Conservation (phyloP, 2,113 vertebrate genomes). For the Fregata magnificens region DNA sequence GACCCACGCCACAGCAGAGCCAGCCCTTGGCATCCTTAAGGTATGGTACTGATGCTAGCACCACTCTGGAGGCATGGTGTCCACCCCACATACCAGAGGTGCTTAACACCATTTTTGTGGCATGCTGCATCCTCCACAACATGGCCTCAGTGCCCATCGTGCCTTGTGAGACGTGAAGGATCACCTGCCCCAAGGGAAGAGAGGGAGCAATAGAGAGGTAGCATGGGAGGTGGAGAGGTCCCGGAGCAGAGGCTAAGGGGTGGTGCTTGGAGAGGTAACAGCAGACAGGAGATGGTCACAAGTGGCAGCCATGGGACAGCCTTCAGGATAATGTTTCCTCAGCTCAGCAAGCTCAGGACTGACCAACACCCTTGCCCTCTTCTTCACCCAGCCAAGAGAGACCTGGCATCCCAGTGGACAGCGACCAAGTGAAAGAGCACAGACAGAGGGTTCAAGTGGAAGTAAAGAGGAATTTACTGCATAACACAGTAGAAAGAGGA, state of each 20-base stretch:
- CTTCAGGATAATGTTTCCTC: background rate
- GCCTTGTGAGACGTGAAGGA: background rate
- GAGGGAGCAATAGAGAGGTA: background rate
- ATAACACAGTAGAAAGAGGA: background rate
- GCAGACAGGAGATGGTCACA: background rate
- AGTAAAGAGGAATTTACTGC: background rate
- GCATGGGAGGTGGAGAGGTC: background rate
- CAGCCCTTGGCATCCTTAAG: background rate
- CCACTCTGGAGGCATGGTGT: background rate
- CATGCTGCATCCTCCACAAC: background rate
- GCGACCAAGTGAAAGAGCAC: background rate
- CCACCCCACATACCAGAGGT: background rate
- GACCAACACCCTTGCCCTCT: background rate
- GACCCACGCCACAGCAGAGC: background rate
- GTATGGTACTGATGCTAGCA: background rate
- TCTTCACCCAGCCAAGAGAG: background rate
- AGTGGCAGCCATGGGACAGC: background rate
- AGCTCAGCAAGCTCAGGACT: background rate
- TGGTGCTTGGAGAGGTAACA: background rate
- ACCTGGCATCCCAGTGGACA: background rate
- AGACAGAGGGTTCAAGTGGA: background rate
- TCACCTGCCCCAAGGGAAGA: background rate
- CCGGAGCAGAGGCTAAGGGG: background rate
- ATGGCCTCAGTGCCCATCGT: no score
- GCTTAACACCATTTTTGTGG: background rate